phyloP scores from a whole-genome alignment of 2,113 vertebrate species.

The Enhydra lutris region DNA sequence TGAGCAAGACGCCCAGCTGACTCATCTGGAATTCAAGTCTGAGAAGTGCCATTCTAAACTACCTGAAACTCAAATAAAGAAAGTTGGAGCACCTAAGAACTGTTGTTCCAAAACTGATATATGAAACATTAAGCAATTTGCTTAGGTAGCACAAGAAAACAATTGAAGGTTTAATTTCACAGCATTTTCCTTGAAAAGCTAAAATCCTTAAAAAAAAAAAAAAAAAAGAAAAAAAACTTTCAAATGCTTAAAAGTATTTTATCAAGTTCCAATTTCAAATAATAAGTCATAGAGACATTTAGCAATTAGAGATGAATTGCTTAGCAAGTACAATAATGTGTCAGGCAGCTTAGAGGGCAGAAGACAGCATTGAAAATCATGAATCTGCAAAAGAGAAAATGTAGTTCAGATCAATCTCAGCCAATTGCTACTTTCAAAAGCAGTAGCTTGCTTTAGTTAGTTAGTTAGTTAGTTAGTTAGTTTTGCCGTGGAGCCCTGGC shows the following conservation, averaged over 20 bases:
- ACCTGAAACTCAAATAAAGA: neutral
- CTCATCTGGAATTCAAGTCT: neutral
- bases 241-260: slow-evolving; percentile 23
- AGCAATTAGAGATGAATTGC: neutral
- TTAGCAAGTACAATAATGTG: neutral
- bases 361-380: neutral
- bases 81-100: neutral
- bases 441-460: neutral
- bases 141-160: neutral
- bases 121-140: neutral
- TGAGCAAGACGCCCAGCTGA: neutral
- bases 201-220: neutral
- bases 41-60: neutral
- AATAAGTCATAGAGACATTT: neutral
- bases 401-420: neutral
- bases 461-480: too few species aligned
- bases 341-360: neutral
- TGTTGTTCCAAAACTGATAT: neutral
- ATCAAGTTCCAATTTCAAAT: slow-evolving; percentile 22
- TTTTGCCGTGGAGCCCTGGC: neutral
- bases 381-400: slow-evolving; percentile 18
- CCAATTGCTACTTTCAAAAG: neutral
- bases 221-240: neutral
- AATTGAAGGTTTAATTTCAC: neutral
- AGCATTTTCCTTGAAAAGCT: neutral